phyloP scores from a whole-genome alignment of 1,140 invertebrate genomes.

The Bombus confusus region DNA sequence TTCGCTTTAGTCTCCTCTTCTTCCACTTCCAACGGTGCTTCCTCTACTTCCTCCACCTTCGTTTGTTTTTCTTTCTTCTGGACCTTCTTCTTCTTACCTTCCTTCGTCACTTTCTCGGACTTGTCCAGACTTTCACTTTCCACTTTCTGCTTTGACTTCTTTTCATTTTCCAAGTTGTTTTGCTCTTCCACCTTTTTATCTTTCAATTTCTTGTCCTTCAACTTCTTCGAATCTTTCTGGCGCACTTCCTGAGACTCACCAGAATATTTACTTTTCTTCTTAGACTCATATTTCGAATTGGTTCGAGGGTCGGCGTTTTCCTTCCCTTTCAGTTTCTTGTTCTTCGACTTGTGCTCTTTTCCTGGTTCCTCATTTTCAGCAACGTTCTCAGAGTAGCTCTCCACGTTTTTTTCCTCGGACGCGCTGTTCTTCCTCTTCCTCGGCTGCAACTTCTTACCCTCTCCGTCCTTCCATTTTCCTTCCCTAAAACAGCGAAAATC shows the following conservation, averaged over 20 bases:
- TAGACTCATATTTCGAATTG: conserved; percentile 12
- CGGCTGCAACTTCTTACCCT: not conserved
- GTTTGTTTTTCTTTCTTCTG: conserved; percentile 17
- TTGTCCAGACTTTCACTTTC: conserved; percentile 10
- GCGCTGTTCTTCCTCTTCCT: conserved; percentile 34
- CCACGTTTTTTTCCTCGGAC: conserved; percentile 19
- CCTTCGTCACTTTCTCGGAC: not conserved
- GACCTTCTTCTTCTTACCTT: conserved; percentile 44
- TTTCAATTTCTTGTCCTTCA: conserved; percentile 42
- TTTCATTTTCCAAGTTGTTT: not conserved
- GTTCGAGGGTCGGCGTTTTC: not conserved
- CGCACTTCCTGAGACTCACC: not conserved
- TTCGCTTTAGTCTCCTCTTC: not conserved
- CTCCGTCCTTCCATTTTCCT: not conserved
- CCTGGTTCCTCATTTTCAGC: not conserved
- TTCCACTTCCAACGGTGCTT: not conserved
- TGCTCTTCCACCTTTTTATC: conserved; percentile 34
- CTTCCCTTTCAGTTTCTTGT: conserved; percentile 24
- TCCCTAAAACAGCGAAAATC: conserved; percentile 12
- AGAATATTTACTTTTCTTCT: conserved; percentile 22
- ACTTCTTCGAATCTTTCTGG: conserved; percentile 32
- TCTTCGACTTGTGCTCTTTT: conserved; percentile 10
- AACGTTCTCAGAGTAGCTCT: not conserved
- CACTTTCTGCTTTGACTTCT: conserved; percentile 16
- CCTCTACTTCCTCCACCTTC: not conserved